Conservation (phyloP, 2,888 invertebrate genomes). For the Parochlus steinenii region DNA sequence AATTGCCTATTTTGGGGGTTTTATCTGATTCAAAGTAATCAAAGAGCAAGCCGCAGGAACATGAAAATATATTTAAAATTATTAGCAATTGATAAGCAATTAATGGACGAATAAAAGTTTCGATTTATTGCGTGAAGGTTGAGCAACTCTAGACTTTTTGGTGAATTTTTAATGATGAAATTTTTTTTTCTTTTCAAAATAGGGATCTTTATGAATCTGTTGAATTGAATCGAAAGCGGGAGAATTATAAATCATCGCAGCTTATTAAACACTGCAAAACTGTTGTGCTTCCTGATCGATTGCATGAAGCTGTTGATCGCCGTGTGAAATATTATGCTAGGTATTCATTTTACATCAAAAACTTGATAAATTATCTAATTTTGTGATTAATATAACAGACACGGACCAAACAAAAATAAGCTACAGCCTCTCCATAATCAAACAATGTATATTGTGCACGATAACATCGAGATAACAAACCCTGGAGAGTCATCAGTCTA, state of each 20-base stretch:
- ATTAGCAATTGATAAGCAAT: no score
- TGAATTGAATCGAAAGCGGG: slow-evolving; percentile 20
- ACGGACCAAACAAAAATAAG: slow-evolving; percentile 26
- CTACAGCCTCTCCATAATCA: slow-evolving; percentile 42
- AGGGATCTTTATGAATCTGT: slow-evolving; percentile 22
- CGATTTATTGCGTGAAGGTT: no score
- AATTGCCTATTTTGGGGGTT: no score
- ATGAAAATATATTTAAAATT: no score
- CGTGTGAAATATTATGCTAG: slow-evolving; percentile 36
- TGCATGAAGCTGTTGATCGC: slow-evolving; percentile 47
- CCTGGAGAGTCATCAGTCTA: slow-evolving; percentile 42
- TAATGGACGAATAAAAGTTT: no score
- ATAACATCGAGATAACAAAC: slow-evolving; percentile 54
- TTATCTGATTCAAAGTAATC: no score
- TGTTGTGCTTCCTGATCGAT: slow-evolving; percentile 48
- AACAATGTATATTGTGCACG: slow-evolving; percentile 50
- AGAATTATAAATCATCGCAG: slow-evolving; percentile 21
- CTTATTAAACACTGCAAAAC: slow-evolving; percentile 38
- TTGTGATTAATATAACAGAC: slow-evolving; percentile 17
- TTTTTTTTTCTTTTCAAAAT: no score
- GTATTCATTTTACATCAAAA: slow-evolving; percentile 19
- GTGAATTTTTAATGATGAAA: no score
- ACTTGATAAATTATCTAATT: not conserved
- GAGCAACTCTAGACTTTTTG: no score
- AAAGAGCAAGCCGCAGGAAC: no score